These are phyloP conservation scores for Koerneria pararmatus DNA, from an alignment of 2,888 invertebrate species.

Conservation along the genomic window DNA sequence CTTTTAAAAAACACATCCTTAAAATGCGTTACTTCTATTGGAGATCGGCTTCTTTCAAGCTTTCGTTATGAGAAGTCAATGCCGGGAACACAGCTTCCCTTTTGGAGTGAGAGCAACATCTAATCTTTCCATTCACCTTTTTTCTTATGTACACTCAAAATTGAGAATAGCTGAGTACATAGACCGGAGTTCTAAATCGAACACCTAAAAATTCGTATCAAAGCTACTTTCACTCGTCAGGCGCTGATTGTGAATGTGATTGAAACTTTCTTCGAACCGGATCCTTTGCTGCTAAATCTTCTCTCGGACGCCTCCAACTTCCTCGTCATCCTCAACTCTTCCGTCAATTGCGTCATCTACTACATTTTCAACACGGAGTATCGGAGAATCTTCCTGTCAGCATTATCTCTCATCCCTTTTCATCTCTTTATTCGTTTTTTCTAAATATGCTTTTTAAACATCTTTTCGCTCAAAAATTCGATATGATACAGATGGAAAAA, in stretches of 20 bases:
- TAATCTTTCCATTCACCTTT: neutral
- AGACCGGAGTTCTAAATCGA: too few relatives aligned
- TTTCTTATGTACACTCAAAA: neutral
- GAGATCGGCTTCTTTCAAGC: too few relatives aligned
- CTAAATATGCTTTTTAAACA: too few relatives aligned
- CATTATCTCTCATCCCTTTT: neutral
- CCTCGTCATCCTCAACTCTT: slow-evolving; percentile 58
- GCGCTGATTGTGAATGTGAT: slow-evolving; percentile 57
- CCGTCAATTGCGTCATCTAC: slow-evolving; percentile 59
- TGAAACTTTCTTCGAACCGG: slow-evolving; percentile 57
- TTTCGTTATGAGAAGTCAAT: too few relatives aligned
- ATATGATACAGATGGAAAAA: too few relatives aligned
- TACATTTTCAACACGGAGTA: slow-evolving; percentile 55
- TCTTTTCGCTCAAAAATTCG: too few relatives aligned
- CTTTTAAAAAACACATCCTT: too few relatives aligned
- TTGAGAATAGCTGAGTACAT: neutral
- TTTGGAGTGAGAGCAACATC: too few relatives aligned
- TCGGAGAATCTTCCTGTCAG: slow-evolving; percentile 47
- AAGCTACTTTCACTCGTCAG: slow-evolving; percentile 25
- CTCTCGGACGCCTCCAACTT: slow-evolving; percentile 59
- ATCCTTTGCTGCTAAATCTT: slow-evolving; percentile 52
- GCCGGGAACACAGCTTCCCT: too few relatives aligned
- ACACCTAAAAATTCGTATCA: too few relatives aligned
- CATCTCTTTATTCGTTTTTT: neutral
- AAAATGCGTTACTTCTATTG: too few relatives aligned